phyloP scores from a whole-genome alignment of 1,140 invertebrate genomes.

The Lanistes nyassanus region DNA sequence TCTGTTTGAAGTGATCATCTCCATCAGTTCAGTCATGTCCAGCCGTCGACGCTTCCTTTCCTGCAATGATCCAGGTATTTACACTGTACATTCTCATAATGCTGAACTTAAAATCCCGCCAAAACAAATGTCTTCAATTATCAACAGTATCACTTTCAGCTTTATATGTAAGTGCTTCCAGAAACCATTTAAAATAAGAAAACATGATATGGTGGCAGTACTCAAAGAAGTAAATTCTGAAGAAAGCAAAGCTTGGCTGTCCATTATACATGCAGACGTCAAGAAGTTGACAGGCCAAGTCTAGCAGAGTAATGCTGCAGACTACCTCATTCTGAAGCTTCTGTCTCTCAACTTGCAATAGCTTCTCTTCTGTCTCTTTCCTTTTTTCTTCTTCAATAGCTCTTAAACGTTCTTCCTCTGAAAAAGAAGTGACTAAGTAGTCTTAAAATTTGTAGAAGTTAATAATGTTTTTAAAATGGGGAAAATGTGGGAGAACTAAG shows the following conservation, averaged over 20 bases:
- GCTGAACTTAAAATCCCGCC: not conserved
- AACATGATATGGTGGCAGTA: too few species aligned
- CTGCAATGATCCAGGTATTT: constrained; percentile 30
- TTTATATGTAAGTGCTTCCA: too few species aligned
- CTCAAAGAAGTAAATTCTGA: too few species aligned
- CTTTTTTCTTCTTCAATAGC: constrained; percentile 40
- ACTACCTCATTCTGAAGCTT: constrained; percentile 60
- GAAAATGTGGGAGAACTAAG: not conserved
- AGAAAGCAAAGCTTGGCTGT: too few species aligned
- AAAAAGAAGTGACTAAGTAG: not conserved
- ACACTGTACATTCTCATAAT: not conserved
- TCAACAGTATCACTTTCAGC: constrained; percentile 6
- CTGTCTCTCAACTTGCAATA: constrained; percentile 51
- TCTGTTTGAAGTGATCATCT: constrained; percentile 42
- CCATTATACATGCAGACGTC: too few species aligned
- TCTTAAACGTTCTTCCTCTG: constrained; percentile 29
- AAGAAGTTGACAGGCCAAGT: too few species aligned
- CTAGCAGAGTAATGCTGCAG: too few species aligned
- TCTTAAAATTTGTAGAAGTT: too few species aligned
- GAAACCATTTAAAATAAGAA: too few species aligned
- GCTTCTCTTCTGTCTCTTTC: constrained; percentile 39
- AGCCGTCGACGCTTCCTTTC: constrained; percentile 54
- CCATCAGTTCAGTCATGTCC: constrained; percentile 54
- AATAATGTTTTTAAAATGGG: not conserved
- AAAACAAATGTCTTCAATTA: constrained; percentile 5